These are phyloP conservation scores for Fissipunctia ypsillon DNA, from an alignment of 2,888 invertebrate genomes.

Conservation along the genomic window DNA sequence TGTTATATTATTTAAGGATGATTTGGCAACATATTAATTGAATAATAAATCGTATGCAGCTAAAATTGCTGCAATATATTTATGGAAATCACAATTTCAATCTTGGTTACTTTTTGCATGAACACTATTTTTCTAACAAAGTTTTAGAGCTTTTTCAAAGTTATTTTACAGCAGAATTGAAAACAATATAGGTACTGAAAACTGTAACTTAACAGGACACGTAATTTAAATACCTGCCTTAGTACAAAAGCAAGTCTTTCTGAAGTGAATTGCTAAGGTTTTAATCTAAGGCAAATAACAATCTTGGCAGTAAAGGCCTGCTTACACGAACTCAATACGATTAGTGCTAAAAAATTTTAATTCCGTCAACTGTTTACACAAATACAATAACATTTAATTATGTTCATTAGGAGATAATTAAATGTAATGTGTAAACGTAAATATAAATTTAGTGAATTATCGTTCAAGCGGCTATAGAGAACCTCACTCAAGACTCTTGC, in stretches of 20 bases:
- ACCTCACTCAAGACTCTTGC: too few species aligned
- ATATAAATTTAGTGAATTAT: too few species aligned
- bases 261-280: slow-evolving; percentile 45
- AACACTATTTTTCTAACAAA: not conserved
- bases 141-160: not conserved
- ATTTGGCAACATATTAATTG: slow-evolving; percentile 32
- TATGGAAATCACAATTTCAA: not conserved
- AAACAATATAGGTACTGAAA: not conserved
- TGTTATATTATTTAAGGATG: slow-evolving; percentile 20
- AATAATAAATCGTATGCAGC: not conserved
- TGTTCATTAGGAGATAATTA: too few species aligned
- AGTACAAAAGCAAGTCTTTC: slow-evolving; percentile 31
- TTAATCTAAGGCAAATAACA: slow-evolving; percentile 22
- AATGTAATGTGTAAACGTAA: too few species aligned
- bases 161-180: not conserved
- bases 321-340: not conserved
- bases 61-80: not conserved
- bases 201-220: too few species aligned
- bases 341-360: not conserved
- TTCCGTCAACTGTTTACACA: too few species aligned
- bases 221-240: not conserved
- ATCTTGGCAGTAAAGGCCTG: not conserved
- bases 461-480: not conserved
- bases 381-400: not conserved
- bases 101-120: not conserved